phyloP scores from a whole-genome alignment of 2,113 vertebrate species.

The Menura novaehollandiae region DNA sequence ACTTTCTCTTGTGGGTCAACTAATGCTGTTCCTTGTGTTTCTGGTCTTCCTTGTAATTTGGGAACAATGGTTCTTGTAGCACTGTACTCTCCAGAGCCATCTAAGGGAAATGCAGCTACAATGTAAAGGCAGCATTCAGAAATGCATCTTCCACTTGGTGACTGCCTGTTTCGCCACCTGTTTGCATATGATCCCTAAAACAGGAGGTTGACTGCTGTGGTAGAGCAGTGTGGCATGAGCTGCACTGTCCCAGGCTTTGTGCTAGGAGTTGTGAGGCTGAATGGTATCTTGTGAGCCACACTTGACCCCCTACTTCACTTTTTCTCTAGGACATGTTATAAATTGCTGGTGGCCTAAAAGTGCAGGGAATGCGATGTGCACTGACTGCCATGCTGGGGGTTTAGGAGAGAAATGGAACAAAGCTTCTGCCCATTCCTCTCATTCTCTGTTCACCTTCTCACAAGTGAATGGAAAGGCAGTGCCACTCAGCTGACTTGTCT shows the following conservation, averaged over 20 bases:
- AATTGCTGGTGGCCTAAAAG: neutral
- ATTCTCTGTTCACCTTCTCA: neutral
- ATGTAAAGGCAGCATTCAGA: neutral
- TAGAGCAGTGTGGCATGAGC: neutral
- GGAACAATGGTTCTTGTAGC: neutral
- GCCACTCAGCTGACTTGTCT: neutral
- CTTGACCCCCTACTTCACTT: neutral
- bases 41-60: neutral
- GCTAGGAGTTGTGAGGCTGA: neutral
- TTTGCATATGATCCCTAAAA: neutral
- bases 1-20: neutral
- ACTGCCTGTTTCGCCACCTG: neutral
- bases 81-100: neutral
- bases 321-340: neutral
- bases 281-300: neutral
- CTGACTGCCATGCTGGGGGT: fast-evolving
- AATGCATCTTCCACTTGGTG: neutral
- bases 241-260: neutral
- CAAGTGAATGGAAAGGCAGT: neutral
- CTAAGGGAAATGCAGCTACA: neutral
- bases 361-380: fast-evolving
- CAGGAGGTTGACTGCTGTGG: neutral
- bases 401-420: neutral
- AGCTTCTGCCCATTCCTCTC: neutral
- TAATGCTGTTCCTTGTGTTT: neutral